Evolutionary conservation across 2,113 vertebrate genomes (phyloP).

Genomic region (Planiliza haematocheilus): DNA sequence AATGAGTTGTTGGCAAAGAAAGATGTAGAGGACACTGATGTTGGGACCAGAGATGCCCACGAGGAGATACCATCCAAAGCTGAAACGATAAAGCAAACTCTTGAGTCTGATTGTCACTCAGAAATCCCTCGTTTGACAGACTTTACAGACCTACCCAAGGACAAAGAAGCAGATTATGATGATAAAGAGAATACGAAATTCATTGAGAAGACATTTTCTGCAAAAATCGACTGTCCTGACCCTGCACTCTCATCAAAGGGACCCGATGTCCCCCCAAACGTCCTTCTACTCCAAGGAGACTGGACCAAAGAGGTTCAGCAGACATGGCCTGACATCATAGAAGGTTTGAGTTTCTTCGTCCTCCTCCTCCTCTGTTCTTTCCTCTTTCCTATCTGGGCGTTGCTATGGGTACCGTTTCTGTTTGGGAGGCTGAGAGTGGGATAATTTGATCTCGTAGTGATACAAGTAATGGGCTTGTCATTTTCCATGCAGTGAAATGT

Average conservation of each 20-base stretch:
- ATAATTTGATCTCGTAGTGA: slow-evolving; percentile 54
- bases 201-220: neutral
- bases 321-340: slow-evolving; percentile 21
- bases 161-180: neutral
- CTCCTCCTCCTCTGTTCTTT: neutral
- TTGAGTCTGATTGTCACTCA: neutral
- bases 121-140: too few relatives aligned
- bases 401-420: slow-evolving; percentile 45
- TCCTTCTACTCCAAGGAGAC: neutral
- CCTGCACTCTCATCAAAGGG: neutral
- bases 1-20: neutral
- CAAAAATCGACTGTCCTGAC: neutral
- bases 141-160: too few relatives aligned
- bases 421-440: neutral
- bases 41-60: neutral
- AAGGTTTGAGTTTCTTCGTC: slow-evolving; percentile 53
- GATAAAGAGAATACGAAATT: neutral
- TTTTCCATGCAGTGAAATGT: slow-evolving; percentile 28
- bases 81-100: neutral
- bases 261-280: neutral
- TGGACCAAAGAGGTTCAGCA: slow-evolving; percentile 2
- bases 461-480: slow-evolving; percentile 45
- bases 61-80: neutral
- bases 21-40: neutral
- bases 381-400: slow-evolving; percentile 5